Evolutionary conservation across 92 coral and sea anemone genomes (phyloP), one percentile per base, ranked within the genome.

Genomic region (Palythoa grandis): DNA sequence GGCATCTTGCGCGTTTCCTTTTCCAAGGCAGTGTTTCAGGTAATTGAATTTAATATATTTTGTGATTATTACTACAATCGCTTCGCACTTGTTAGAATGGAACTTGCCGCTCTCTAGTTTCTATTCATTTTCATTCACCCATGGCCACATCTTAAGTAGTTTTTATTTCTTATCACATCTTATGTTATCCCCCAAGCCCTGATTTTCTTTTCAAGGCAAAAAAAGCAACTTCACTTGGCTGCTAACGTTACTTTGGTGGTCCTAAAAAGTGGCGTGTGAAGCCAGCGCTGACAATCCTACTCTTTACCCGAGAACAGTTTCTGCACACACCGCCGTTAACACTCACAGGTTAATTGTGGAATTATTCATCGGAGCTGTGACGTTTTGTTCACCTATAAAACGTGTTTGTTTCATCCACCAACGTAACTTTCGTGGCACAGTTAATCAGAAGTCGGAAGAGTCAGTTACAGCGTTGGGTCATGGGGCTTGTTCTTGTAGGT

Each of bases 81-180:
- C 58, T 24, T 53, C 82, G 25, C 82, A 76, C 67, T 53, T 54
- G 43, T 29, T 76, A 25, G 66, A 76, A 24, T 35, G 47, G 40
- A 79, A 65, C 74, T 47, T 7, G 74, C 85, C 85, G 73, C 74
- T 80, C 52, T 80, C 20, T 63, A 63, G 35, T 63, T 19, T 19
- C 83, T 80, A 48, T 80, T 80, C 63, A 48, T 61, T 80, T 43
- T 48, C 74, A 66, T 68, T 66, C 85, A 80, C 60, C 74, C 85
- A 80, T 80, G 38, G 70, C 74, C 67, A 39, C 22, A 25, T 40
- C 53, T 66, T 66, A 47, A 63, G 43, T 2, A 80, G 48, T 43
- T 47, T 67, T 66, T 47, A 48, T 50, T 68, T 80, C 19, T 47
- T 47, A 29, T 61, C 52, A 22, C n/a, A 1, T 12, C 38, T 43